Conservation (phyloP, 2,113 vertebrate genomes). For the Formicarius rufipectus region DNA sequence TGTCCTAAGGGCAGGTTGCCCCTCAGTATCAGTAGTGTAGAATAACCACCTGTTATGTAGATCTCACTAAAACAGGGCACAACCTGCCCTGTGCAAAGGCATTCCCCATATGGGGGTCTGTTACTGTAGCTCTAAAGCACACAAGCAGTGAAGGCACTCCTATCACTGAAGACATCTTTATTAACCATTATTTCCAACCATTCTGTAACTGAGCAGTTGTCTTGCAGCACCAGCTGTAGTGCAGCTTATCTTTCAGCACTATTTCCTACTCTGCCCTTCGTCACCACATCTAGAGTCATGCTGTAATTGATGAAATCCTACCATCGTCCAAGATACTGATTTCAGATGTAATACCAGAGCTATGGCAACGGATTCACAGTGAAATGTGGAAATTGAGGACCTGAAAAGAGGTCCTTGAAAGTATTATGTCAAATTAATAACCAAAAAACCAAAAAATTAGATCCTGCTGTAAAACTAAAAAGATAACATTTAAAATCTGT, state of each 20-base stretch:
- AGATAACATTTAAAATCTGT: not conserved
- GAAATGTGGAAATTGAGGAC: not conserved
- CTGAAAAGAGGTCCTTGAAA: slow-evolving; percentile 1
- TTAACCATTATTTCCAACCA: not conserved
- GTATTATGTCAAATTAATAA: not conserved
- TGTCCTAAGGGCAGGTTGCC: not conserved
- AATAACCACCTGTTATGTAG: not conserved
- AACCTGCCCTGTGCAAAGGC: not conserved
- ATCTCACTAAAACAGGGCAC: not conserved
- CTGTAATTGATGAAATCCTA: not conserved
- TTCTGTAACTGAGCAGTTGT: not conserved
- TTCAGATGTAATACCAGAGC: not conserved
- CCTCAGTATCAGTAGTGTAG: not conserved
- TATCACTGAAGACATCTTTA: not conserved
- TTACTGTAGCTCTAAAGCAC: not conserved
- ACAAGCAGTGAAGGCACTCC: not conserved
- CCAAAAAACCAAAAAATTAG: not conserved
- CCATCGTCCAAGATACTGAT: not conserved
- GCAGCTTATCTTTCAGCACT: not conserved
- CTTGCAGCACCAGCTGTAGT: not conserved
- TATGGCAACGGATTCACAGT: not conserved
- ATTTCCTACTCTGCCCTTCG: not conserved
- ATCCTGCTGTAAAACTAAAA: not conserved
- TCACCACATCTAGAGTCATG: not conserved
- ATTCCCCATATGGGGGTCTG: not conserved